A percentile compares a stretch with the other conserved stretches of the same genome.
Evolutionary conservation across 2,888 invertebrate genomes (phyloP).

Genomic region (Oxystoma pomonae): DNA sequence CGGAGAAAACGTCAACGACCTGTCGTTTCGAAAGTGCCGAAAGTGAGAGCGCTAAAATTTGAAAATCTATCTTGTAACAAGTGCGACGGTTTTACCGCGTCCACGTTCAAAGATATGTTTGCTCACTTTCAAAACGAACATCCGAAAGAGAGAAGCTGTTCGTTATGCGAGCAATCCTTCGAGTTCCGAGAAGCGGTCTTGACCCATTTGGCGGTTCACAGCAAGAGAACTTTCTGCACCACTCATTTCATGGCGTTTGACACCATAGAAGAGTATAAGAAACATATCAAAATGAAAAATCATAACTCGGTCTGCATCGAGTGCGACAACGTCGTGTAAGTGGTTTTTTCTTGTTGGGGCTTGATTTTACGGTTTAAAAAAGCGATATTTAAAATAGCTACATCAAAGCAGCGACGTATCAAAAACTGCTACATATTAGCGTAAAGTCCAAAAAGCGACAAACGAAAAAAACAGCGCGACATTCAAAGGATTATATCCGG

Average conservation of each 20-base stretch:
- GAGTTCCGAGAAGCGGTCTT: not conserved
- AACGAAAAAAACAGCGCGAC: too few species aligned
- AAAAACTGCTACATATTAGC: too few species aligned
- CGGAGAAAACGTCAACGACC: too few species aligned
- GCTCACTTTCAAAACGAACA: not conserved
- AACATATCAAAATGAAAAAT: not conserved
- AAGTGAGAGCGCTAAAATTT: not conserved
- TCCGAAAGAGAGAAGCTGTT: not conserved
- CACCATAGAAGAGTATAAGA: not conserved
- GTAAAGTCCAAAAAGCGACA: too few species aligned
- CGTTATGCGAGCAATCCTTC: not conserved
- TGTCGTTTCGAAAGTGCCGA: too few species aligned
- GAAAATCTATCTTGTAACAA: not conserved
- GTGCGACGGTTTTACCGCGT: not conserved
- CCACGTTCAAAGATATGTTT: not conserved
- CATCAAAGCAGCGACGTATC: too few species aligned
- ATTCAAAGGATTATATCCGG: too few species aligned
- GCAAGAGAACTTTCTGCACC: not conserved
- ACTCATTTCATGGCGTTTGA: not conserved
- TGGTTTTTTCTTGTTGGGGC: not conserved
- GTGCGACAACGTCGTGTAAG: not conserved
- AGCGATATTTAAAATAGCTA: too few species aligned
- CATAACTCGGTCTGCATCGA: not conserved
- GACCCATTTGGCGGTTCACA: not conserved
- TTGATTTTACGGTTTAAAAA: too few species aligned